Conservation (phyloP, 2,797 vertebrate species). For the Hozukius guyotensis region DNA sequence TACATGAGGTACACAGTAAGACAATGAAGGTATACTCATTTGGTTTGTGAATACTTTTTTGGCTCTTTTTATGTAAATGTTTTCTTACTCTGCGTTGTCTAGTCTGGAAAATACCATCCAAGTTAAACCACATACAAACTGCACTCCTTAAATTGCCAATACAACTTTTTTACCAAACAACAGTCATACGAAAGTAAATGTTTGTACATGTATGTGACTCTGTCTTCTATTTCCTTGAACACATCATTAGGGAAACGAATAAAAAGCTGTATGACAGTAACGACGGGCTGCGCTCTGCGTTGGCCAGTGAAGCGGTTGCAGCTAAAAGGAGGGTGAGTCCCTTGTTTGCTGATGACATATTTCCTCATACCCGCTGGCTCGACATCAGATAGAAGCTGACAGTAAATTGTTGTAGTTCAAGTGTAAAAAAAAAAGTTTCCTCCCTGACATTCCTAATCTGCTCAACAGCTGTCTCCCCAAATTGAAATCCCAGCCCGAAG, state of each 20-base stretch:
- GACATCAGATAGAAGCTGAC: slow-evolving; percentile 6
- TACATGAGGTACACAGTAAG: neutral
- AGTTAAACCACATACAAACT: neutral
- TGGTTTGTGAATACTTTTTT: neutral
- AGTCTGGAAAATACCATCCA: neutral
- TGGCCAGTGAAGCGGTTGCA: slow-evolving; percentile 51
- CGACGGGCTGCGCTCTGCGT: slow-evolving; percentile 74
- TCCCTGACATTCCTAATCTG: slow-evolving; percentile 26
- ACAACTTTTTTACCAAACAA: neutral
- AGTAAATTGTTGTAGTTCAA: slow-evolving; percentile 19
- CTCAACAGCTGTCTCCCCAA: slow-evolving; percentile 69
- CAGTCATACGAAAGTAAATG: neutral
- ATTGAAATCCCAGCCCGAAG: slow-evolving; percentile 62
- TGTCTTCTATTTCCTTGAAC: slow-evolving; percentile 22
- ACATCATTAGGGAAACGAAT: slow-evolving; percentile 73
- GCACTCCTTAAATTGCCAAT: neutral
- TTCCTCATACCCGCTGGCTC: slow-evolving; percentile 16
- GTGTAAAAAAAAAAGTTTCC: slow-evolving; percentile 15
- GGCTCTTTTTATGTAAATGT: neutral
- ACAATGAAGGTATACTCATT: neutral
- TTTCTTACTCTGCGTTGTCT: neutral
- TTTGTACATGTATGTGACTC: neutral
- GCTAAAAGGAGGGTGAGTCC: slow-evolving; percentile 71
- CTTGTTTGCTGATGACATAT: neutral
- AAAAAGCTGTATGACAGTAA: slow-evolving; percentile 84